These are phyloP conservation scores for Aplysina aerophoba DNA, from an alignment of 37 sponge, comb jelly and placozoan genomes.

Conservation along the genomic window DNA sequence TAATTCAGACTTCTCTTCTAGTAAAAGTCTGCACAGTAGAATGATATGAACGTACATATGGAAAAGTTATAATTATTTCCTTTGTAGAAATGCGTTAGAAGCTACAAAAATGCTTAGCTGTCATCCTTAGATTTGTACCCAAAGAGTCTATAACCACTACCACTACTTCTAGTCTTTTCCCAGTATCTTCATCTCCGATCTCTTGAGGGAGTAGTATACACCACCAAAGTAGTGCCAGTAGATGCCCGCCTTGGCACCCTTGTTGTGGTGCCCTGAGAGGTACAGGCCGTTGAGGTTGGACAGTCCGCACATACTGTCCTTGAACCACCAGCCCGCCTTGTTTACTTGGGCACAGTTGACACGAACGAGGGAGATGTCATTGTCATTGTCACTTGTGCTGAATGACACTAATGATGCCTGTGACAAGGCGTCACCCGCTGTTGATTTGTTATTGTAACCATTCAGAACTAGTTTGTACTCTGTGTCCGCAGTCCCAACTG, in stretches of 20 bases:
- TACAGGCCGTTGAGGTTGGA: constrained; percentile 21
- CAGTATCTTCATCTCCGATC: background rate
- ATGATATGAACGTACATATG: too few species aligned
- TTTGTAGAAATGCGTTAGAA: too few species aligned
- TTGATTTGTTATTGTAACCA: background rate
- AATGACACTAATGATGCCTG: background rate
- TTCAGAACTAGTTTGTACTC: constrained; percentile 23
- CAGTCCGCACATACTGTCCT: background rate
- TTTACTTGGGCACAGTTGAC: constrained; percentile 29
- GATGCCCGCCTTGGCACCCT: background rate
- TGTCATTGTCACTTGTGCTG: constrained; percentile 39
- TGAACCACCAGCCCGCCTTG: constrained; percentile 47
- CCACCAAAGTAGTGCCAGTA: constrained; percentile 24
- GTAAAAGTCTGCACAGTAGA: too few species aligned
- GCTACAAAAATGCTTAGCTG: too few species aligned
- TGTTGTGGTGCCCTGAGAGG: background rate
- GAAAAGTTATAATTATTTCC: too few species aligned
- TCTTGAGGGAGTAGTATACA: background rate
- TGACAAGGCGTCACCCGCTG: constrained; percentile 8
- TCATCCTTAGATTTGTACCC: too few species aligned
- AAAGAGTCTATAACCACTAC: too few species aligned
- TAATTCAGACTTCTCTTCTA: too few species aligned
- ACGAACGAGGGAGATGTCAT: background rate
- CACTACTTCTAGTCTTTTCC: background rate
- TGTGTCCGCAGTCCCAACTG: background rate